Conservation (phyloP, 1,140 invertebrate species). For the Stenopsyche tienmushanensis region DNA sequence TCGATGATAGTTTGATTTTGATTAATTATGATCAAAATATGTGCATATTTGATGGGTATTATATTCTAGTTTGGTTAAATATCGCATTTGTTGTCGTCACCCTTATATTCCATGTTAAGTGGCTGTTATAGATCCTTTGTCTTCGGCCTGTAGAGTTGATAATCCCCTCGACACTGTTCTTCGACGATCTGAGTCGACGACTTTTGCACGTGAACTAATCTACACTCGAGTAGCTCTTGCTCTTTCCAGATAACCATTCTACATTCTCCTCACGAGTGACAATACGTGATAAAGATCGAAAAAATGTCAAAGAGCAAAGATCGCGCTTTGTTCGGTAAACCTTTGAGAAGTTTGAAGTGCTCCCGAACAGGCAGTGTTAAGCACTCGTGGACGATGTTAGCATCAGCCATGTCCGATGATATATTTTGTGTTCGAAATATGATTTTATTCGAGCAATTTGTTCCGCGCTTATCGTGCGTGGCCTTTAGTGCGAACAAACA, state of each 20-base stretch:
- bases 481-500: no score
- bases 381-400: no score
- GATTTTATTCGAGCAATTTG: no score
- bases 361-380: background rate
- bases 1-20: no score
- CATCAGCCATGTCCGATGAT: no score
- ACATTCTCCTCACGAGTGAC: slow-evolving; percentile 24
- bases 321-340: slow-evolving; percentile 13
- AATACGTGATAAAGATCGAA: slow-evolving; percentile 42
- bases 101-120: background rate
- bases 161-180: slow-evolving; percentile 6
- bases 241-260: no score
- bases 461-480: no score
- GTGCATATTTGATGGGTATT: no score
- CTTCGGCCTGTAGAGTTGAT: slow-evolving; percentile 4
- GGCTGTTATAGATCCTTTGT: slow-evolving; percentile 11
- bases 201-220: slow-evolving; percentile 10
- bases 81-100: background rate
- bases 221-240: background rate
- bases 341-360: background rate
- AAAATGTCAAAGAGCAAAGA: slow-evolving; percentile 42
- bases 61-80: no score
- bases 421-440: no score
- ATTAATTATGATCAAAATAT: no score
- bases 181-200: background rate